Conservation (phyloP, 2,888 invertebrate genomes). For the Zygogramma bicolorata region DNA sequence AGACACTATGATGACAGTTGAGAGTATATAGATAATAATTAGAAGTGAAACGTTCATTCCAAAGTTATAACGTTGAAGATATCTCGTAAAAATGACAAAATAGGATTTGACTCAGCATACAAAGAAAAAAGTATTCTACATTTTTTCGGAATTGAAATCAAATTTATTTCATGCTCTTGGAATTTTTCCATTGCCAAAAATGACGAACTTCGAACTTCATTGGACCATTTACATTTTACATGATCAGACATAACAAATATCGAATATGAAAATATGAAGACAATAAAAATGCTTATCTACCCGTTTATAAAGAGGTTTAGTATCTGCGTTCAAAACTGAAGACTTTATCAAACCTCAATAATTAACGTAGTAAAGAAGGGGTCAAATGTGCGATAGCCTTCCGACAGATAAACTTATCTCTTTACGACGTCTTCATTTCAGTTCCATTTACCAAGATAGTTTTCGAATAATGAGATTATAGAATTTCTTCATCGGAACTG, state of each 20-base stretch:
- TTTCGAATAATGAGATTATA: conserved; percentile 15
- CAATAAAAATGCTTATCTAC: conserved; percentile 10
- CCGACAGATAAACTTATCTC: conserved; percentile 17
- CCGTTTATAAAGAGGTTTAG: neutral
- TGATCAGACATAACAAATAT: conserved; percentile 14
- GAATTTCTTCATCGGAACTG: conserved; percentile 1
- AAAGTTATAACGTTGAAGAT: too few relatives aligned
- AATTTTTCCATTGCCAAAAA: too few relatives aligned
- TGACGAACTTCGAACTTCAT: too few relatives aligned
- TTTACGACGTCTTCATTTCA: conserved; percentile 17
- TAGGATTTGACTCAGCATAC: too few relatives aligned
- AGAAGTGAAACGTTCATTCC: too few relatives aligned
- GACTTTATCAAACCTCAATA: conserved; percentile 29
- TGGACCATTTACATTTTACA: neutral
- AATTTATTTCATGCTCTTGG: too few relatives aligned
- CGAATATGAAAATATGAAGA: conserved; percentile 1
- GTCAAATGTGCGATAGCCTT: conserved; percentile 34
- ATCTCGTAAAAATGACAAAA: too few relatives aligned
- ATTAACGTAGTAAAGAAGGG: conserved; percentile 33
- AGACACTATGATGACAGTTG: too few relatives aligned
- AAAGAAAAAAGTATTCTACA: too few relatives aligned
- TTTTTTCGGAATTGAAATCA: too few relatives aligned
- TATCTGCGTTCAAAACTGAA: conserved; percentile 17
- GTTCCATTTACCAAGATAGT: conserved; percentile 1
- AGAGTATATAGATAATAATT: too few relatives aligned